Conservation (phyloP, 2,888 invertebrate species). For the Ashinkailepas kermadecensis region DNA sequence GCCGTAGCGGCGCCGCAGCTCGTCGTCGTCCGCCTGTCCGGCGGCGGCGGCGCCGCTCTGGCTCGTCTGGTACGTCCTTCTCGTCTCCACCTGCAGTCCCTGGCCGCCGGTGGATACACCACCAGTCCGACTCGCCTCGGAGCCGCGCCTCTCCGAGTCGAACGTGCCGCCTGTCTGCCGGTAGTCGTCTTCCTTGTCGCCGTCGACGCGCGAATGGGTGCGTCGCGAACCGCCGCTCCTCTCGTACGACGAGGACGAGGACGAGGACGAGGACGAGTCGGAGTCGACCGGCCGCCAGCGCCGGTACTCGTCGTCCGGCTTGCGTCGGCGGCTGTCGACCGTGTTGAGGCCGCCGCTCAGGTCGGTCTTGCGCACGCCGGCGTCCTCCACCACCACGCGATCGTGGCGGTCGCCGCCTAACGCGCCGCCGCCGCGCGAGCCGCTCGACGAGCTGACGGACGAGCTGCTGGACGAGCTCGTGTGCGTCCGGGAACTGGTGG, state of each 20-base stretch:
- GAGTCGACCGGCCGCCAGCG: not conserved
- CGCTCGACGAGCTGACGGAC: not conserved
- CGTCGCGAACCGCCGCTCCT: not conserved
- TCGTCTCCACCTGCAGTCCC: no score
- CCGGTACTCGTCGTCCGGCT: not conserved
- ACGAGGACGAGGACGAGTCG: not conserved
- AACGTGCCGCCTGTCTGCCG: not conserved
- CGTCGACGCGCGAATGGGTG: not conserved
- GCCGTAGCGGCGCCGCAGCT: slow-evolving; percentile 6
- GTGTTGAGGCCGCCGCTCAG: not conserved
- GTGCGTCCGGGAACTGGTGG: no score
- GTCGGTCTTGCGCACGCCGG: not conserved
- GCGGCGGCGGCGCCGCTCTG: no score
- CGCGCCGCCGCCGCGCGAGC: not conserved
- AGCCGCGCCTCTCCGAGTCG: not conserved
- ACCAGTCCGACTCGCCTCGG: not conserved
- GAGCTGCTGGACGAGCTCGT: no score
- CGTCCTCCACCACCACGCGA: slow-evolving; percentile 7
- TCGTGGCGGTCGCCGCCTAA: slow-evolving; percentile 6
- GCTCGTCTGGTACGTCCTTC: no score
- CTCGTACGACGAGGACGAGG: not conserved
- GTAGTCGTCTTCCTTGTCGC: not conserved
- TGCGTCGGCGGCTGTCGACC: not conserved
- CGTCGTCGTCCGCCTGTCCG: not conserved
- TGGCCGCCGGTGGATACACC: not conserved